Base-by-base conservation (phyloP, 2,888 invertebrate species). In the Uropetala carovei region DNA sequence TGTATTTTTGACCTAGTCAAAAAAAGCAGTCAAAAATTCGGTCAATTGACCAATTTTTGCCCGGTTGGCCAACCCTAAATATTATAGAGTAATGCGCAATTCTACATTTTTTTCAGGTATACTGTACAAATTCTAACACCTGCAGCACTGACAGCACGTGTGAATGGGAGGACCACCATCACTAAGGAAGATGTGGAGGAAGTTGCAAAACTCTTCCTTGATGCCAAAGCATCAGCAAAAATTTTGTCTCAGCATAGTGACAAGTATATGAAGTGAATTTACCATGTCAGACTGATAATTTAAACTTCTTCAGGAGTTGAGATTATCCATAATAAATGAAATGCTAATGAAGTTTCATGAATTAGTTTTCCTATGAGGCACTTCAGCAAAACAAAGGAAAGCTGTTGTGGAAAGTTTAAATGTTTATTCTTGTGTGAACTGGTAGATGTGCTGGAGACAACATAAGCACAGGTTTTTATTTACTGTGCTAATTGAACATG, bases 91-190 rank as follows among this genome's bases (percentile, higher is more conserved):
- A n/a, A n/a, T n/a, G n/a, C n/a, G n/a, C 43, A 43, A 43, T 3
- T 43, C 60, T 60, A n/a, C 22, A 22, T 56, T 8, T 81, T 92
- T 92, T 92, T 93, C 94, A 96, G 97, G 94, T 99, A 99, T 95
- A 99, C 99, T 0, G 98, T 98, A 0, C 99, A 99, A 94, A 96
- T 99, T 91, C 95, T 99, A 93, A 99, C 99, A 4, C 99, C 99
- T 0, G 98, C 98, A 18, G 96, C 97, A 93, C 96, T 99, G 93
- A 96, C 99, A 93, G 98, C 99, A 22, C 98, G 98, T 95, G 97
- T 99, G 60, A 99, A 98, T 94, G 99, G 99, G 13, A 96, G 98
- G 93, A 95, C 96, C 58, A 96, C 95, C 93, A 98, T 99, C 93
- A 96, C 97, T 43, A 97, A 97, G 93, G 97, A 97, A 92, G 99